Conservation (phyloP, 2,888 invertebrate genomes). For the Tethea ocularis region DNA sequence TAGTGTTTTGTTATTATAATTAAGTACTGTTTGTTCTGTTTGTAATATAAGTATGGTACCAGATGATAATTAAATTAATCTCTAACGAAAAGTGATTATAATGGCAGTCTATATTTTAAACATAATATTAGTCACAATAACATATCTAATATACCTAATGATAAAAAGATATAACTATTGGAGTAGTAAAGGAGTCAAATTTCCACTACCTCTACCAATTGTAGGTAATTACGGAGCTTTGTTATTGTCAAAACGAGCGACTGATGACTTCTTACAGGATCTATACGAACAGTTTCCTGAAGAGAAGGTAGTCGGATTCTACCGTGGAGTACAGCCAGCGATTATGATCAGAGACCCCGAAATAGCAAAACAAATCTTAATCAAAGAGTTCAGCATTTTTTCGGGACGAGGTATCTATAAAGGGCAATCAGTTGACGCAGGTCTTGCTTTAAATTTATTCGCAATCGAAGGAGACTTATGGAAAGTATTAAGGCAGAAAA, state of each 20-base stretch:
- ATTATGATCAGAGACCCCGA: constrained; percentile 15
- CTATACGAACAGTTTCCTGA: constrained; percentile 8
- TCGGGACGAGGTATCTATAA: constrained; percentile 38
- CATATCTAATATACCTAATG: background rate
- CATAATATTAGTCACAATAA: background rate
- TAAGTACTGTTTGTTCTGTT: background rate
- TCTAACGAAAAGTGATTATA: background rate
- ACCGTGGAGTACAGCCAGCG: constrained; percentile 11
- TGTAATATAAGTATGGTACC: background rate
- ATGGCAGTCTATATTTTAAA: background rate
- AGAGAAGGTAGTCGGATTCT: constrained; percentile 16
- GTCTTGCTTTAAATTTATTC: constrained; percentile 41
- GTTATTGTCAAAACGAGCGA: constrained; percentile 19
- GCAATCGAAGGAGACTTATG: constrained; percentile 48
- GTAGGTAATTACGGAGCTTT: constrained; percentile 33
- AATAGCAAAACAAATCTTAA: constrained; percentile 11
- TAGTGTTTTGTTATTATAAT: background rate
- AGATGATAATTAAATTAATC: background rate
- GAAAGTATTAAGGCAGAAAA: constrained; percentile 46
- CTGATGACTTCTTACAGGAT: constrained; percentile 6
- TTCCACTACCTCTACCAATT: constrained; percentile 28
- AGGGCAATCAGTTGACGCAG: constrained; percentile 19
- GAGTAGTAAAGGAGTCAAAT: constrained; percentile 28
- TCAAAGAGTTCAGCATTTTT: constrained; percentile 15
- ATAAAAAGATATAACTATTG: constrained; percentile 31